phyloP scores from a whole-genome alignment of 2,888 invertebrate genomes.

The Chrysodeixis includens region DNA sequence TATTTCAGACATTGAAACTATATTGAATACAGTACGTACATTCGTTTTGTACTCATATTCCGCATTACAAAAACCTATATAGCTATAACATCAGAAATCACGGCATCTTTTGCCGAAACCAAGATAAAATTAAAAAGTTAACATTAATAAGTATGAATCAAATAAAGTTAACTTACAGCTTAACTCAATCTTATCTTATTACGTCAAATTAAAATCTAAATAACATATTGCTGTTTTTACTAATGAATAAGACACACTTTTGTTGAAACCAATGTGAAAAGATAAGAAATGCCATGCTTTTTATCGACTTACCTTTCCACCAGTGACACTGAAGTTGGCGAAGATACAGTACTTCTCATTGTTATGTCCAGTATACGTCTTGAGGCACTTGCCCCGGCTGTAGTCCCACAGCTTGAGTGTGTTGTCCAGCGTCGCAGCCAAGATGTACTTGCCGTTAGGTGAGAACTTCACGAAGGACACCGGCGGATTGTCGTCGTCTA shows the following conservation, averaged over 20 bases:
- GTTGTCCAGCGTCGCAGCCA: conserved; percentile 99
- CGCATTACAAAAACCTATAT: too few species aligned
- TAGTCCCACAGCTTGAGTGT: conserved; percentile 99
- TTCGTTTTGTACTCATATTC: conserved; percentile 12
- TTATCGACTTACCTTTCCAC: conserved; percentile 94
- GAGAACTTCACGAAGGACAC: conserved; percentile 99
- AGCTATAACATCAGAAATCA: too few species aligned
- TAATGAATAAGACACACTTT: too few species aligned
- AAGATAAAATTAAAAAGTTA: too few species aligned
- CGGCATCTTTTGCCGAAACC: too few species aligned
- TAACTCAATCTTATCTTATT: too few species aligned
- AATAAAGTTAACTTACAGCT: not conserved
- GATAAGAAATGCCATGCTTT: not conserved
- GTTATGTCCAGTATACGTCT: conserved; percentile 99
- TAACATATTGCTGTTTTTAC: too few species aligned
- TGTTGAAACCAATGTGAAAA: too few species aligned
- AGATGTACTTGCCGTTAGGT: conserved; percentile 99
- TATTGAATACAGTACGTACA: conserved; percentile 1
- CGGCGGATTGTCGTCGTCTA: conserved; percentile 99
- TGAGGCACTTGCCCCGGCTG: conserved; percentile 99
- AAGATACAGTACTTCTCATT: conserved; percentile 99
- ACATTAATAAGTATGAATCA: not conserved
- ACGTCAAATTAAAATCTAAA: too few species aligned
- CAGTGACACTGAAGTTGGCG: conserved; percentile 99
- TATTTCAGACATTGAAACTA: not conserved